Evolutionary conservation across 2,797 vertebrate species (phyloP).

Genomic region (Acanthurus lineatus): DNA sequence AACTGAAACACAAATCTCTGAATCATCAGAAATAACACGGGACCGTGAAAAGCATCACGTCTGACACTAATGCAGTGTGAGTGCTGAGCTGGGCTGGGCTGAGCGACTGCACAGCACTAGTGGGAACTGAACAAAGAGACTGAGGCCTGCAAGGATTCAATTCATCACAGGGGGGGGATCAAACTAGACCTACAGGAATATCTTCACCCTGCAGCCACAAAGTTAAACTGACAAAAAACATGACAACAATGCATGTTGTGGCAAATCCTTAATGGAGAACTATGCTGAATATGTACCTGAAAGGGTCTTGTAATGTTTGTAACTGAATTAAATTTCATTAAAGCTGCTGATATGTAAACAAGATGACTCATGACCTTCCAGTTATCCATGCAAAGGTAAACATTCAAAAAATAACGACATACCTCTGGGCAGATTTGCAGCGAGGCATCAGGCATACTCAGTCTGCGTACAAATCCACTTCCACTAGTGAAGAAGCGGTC

Average conservation of each 20-base stretch:
- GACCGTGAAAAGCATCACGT: constrained; percentile 72
- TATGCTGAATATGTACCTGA: neutral
- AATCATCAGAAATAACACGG: constrained; percentile 80
- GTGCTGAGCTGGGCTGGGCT: constrained; percentile 74
- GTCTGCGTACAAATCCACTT: constrained; percentile 90
- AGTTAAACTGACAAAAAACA: neutral
- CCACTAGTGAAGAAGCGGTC: constrained; percentile 95
- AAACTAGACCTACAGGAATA: constrained; percentile 37
- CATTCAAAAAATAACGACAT: constrained; percentile 53
- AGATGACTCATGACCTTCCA: constrained; percentile 29
- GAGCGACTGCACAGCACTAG: constrained; percentile 57
- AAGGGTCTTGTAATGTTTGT: constrained; percentile 5
- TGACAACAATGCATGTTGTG: neutral
- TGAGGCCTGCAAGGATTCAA: constrained; percentile 33
- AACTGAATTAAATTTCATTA: neutral
- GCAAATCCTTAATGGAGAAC: constrained; percentile 6
- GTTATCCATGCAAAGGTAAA: constrained; percentile 29
- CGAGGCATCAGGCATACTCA: constrained; percentile 88
- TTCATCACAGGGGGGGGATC: constrained; percentile 35
- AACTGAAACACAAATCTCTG: constrained; percentile 76
- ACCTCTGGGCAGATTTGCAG: constrained; percentile 87
- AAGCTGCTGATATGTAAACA: constrained; percentile 11
- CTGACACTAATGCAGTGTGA: constrained; percentile 83
- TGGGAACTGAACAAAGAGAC: constrained; percentile 66
- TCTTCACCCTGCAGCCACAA: constrained; percentile 10